phyloP scores from a whole-genome alignment of 2,113 vertebrate genomes.

The Elaphurus davidianus region DNA sequence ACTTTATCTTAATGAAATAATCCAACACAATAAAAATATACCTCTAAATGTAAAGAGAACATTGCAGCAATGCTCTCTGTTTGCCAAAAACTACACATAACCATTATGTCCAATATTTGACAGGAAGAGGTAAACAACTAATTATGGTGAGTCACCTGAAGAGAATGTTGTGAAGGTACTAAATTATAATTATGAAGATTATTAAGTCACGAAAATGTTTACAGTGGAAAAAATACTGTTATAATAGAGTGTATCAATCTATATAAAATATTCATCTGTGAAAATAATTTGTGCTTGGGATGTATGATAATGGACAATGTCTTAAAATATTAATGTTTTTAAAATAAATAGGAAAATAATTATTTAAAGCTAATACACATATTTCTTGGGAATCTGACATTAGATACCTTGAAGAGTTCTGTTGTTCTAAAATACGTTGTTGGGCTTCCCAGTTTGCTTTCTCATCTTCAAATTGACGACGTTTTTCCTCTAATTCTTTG shows the following conservation, averaged over 20 bases:
- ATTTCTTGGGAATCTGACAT: neutral
- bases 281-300: neutral
- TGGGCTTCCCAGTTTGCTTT: constrained; percentile 95
- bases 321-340: neutral
- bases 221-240: neutral
- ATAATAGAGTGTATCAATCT: neutral
- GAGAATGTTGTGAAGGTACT: neutral
- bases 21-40: neutral
- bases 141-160: neutral
- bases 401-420: constrained; percentile 92
- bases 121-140: neutral
- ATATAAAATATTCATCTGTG: neutral
- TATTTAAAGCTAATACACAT: neutral
- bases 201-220: neutral
- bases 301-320: neutral
- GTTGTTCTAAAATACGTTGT: constrained; percentile 95
- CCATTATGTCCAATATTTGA: neutral
- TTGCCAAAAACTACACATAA: neutral
- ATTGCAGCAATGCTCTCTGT: neutral
- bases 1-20: constrained; percentile 3
- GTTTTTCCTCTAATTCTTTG: constrained; percentile 97
- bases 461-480: constrained; percentile 96
- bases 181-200: neutral
- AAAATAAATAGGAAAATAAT: neutral
- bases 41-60: neutral